Evolutionary conservation across 2,113 vertebrate genomes (phyloP).

Genomic region (Melanotaenia duboulayi): DNA sequence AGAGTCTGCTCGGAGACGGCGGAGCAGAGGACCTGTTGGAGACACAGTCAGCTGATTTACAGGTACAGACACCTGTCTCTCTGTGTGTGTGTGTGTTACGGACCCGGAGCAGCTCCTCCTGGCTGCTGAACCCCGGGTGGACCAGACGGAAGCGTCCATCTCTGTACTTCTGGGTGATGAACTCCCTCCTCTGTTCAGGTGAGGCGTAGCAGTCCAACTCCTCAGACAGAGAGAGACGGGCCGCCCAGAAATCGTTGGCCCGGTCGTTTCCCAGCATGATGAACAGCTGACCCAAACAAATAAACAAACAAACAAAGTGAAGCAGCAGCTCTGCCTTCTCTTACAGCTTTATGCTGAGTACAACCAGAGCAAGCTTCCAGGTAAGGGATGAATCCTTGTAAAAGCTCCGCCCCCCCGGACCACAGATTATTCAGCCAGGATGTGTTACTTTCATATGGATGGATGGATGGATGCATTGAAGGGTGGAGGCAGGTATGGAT

Average conservation of each 20-base stretch:
- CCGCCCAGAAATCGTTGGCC: constrained; percentile 94
- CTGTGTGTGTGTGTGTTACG: not conserved
- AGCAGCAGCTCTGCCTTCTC: not conserved
- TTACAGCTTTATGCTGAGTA: no score
- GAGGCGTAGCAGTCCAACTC: constrained; percentile 83
- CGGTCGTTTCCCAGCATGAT: constrained; percentile 94
- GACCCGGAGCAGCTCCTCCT: constrained; percentile 95
- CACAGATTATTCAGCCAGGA: no score
- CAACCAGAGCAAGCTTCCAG: no score
- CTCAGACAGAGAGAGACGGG: constrained; percentile 78
- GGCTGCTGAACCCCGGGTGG: constrained; percentile 84
- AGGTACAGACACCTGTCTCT: not conserved
- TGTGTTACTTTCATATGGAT: no score
- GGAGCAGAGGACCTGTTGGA: constrained; percentile 85
- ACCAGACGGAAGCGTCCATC: constrained; percentile 88
- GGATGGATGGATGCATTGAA: no score
- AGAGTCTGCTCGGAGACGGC: constrained; percentile 90
- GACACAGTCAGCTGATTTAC: not conserved
- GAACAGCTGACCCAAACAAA: constrained; percentile 86
- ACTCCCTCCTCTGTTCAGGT: constrained; percentile 87
- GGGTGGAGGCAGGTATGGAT: not conserved
- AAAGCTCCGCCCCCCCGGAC: no score
- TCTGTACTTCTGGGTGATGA: constrained; percentile 90
- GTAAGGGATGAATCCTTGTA: no score
- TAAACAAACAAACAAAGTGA: not conserved